A percentile compares a stretch with the other conserved stretches of the same genome.
Conservation (phyloP, 2,797 vertebrate genomes). For the Salmo trutta region DNA sequence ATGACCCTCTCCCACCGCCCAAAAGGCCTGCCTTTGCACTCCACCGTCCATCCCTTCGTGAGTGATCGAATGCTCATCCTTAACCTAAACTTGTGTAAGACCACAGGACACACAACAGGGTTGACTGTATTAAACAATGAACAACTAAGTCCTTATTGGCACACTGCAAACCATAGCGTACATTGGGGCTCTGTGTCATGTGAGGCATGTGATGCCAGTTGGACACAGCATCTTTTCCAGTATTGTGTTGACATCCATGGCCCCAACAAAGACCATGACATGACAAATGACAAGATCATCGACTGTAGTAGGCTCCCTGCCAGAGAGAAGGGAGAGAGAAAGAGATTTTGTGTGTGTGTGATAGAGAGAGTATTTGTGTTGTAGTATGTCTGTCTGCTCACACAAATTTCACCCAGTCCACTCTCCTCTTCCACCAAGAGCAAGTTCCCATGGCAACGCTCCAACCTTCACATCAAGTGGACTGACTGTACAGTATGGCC, state of each 20-base stretch:
- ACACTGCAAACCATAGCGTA: neutral
- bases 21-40: constrained; percentile 16
- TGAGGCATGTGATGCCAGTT: neutral
- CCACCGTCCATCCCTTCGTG: neutral
- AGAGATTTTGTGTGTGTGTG: neutral
- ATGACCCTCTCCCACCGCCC: neutral
- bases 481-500: constrained; percentile 42
- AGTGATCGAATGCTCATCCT: neutral
- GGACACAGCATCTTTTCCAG: constrained; percentile 3
- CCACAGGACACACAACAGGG: neutral
- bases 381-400: neutral
- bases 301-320: neutral
- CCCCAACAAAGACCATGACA: neutral
- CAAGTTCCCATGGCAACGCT: constrained; percentile 65
- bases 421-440: constrained; percentile 43
- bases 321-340: neutral
- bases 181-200: neutral
- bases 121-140: neutral
- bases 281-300: neutral
- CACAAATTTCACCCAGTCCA: constrained; percentile 8
- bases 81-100: no score
- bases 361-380: neutral
- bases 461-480: constrained; percentile 53
- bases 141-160: neutral
- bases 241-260: neutral